Percentiles rank a stretch among this genome's conserved stretches.
Evolutionary conservation across 2,888 invertebrate species (phyloP).

Genomic region (Papilio demoleus): DNA sequence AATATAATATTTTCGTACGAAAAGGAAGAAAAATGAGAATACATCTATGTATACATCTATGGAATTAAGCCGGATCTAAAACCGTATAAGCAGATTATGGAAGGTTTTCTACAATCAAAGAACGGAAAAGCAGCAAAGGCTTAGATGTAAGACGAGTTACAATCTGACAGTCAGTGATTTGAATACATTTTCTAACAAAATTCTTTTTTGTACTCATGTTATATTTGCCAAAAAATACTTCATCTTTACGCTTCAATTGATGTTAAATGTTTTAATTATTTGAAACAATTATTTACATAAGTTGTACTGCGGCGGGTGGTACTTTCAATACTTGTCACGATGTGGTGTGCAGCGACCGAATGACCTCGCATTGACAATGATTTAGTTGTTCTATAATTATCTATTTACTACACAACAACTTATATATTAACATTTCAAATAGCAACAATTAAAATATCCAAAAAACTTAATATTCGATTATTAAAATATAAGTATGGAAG

Average conservation of each 20-base stretch:
- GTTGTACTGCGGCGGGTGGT: background rate
- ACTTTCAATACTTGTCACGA: slow-evolving; percentile 39
- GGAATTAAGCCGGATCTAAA: background rate
- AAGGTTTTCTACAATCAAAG: slow-evolving; percentile 14
- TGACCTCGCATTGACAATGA: slow-evolving; percentile 19
- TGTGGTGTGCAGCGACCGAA: slow-evolving; percentile 2
- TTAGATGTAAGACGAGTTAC: background rate
- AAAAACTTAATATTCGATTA: too few relatives aligned
- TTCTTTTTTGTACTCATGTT: background rate
- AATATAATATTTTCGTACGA: slow-evolving; percentile 7
- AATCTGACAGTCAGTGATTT: background rate
- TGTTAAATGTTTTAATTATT: too few relatives aligned
- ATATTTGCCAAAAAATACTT: too few relatives aligned
- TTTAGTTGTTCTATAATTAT: slow-evolving; percentile 1
- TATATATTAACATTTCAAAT: background rate
- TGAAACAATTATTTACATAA: slow-evolving; percentile 1
- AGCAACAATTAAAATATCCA: background rate
- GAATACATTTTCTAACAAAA: background rate
- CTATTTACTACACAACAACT: background rate
- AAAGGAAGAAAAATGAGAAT: background rate
- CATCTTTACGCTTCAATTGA: too few relatives aligned
- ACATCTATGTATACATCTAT: background rate
- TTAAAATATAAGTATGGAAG: too few relatives aligned
- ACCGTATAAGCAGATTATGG: slow-evolving; percentile 19
- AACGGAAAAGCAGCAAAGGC: background rate